Evolutionary conservation across 2,797 vertebrate genomes (phyloP).

Genomic region (Phrynocephalus vlangalii): DNA sequence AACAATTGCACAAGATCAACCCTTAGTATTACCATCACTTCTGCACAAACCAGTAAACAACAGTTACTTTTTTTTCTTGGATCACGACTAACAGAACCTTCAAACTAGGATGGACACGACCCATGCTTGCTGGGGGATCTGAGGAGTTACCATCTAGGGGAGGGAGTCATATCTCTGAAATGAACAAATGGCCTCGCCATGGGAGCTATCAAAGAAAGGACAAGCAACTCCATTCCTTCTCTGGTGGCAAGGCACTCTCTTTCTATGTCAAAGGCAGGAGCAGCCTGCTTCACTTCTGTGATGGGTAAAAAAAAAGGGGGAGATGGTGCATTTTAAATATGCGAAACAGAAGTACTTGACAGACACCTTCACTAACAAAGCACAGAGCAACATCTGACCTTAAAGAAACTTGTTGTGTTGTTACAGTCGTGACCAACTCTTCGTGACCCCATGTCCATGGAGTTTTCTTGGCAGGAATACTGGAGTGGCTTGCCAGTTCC

Average conservation of each 20-base stretch:
- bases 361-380: too few species aligned
- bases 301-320: neutral
- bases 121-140: neutral
- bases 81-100: neutral
- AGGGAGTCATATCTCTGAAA: neutral
- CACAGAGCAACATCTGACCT: too few species aligned
- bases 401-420: too few species aligned
- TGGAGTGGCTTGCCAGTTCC: too few species aligned
- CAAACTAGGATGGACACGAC: neutral
- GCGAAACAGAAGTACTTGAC: too few species aligned
- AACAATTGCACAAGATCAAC: constrained; percentile 3
- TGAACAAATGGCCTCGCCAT: neutral
- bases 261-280: too few species aligned
- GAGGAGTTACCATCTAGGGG: neutral
- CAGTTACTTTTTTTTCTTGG: neutral
- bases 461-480: too few species aligned
- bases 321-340: neutral
- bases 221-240: neutral
- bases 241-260: neutral
- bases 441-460: too few species aligned
- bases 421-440: too few species aligned
- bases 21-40: constrained; percentile 32
- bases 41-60: neutral
- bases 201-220: neutral
- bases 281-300: neutral